Base-by-base conservation (phyloP, 2,113 vertebrate species). In the Rostratula benghalensis region DNA sequence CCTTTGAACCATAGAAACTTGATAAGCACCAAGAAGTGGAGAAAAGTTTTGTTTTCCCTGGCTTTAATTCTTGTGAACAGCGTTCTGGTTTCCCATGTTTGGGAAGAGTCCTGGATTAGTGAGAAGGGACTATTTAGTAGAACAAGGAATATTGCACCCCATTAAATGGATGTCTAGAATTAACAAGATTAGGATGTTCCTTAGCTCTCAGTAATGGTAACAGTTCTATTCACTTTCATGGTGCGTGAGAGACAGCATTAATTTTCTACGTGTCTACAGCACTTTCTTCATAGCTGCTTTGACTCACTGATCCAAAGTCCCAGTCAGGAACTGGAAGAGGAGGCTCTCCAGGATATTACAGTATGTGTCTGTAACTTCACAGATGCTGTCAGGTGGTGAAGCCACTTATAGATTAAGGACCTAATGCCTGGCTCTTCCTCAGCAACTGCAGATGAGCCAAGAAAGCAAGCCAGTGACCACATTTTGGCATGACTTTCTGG, bases 401-500 rank as follows among this genome's bases (percentile, higher is more conserved):
- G 77, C 56, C 81, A 60, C 79, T 91, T 8, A 30, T 28, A 53
- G 57, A 60, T 30, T 75, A 75, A 89, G 80, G 81, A 84, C 57
- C 45, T 43, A 84, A 53, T 24, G 51, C 80, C 70, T 95, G 89
- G 45, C 64, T 89, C 35, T 65, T 83, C 59, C 67, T 84, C 83
- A 63, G 54, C 37, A 63, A 67, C 69, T 6, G 15, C 41, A 56
- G 83, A 92, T 22, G 17, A 90, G 81, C 88, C 91, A 95, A 68
- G 67, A 93, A 86, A 92, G 60, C 79, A 79, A 87, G 85, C 43
- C 93, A 94, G 71, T 70, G 80, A 89, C 85, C 45, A 9, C 31
- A 90, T 71, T 93, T 81, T 95, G 93, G 85, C 85, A 65, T 33
- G 79, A 71, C 61, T 83, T 74, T 7, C 82, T 95, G 92, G 93